Evolutionary conservation across 2,888 invertebrate genomes (phyloP).

Genomic region (Tricholauxania praeusta): DNA sequence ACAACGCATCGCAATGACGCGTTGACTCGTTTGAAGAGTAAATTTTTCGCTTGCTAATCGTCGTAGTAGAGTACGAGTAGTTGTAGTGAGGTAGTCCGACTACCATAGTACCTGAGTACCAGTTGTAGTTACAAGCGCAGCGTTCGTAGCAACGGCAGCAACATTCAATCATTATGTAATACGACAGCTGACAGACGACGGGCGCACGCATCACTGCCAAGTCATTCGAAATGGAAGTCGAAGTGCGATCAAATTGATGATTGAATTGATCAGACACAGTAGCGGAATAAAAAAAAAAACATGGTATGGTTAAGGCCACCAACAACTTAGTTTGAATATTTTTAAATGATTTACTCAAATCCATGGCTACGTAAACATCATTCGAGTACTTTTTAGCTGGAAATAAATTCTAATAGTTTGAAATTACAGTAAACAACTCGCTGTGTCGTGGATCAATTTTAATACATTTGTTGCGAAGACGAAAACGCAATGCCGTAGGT

Average conservation of each 20-base stretch:
- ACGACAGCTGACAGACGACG: constrained; percentile 31
- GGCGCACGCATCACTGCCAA: constrained; percentile 30
- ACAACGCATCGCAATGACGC: constrained; percentile 23
- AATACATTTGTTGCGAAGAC: no score
- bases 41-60: constrained; percentile 33
- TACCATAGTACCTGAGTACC: constrained; percentile 9
- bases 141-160: constrained; percentile 13
- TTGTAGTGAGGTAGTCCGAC: constrained; percentile 8
- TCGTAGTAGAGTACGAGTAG: constrained; percentile 24
- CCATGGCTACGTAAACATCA: no score
- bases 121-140: constrained; percentile 4
- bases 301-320: no score
- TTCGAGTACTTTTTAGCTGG: no score
- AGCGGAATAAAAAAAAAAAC: neutral
- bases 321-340: no score
- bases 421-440: no score
- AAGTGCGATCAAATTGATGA: constrained; percentile 24
- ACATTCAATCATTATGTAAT: constrained; percentile 37
- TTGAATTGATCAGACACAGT: constrained; percentile 17
- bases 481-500: no score
- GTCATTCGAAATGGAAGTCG: constrained; percentile 36
- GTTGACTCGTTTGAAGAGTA: constrained; percentile 14
- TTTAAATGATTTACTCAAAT: no score
- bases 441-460: no score
- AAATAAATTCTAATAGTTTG: no score